Percentiles rank a stretch among this genome's conserved stretches.
Evolutionary conservation across 2,888 invertebrate species (phyloP).

Genomic region (Rhorus exstirpatorius): DNA sequence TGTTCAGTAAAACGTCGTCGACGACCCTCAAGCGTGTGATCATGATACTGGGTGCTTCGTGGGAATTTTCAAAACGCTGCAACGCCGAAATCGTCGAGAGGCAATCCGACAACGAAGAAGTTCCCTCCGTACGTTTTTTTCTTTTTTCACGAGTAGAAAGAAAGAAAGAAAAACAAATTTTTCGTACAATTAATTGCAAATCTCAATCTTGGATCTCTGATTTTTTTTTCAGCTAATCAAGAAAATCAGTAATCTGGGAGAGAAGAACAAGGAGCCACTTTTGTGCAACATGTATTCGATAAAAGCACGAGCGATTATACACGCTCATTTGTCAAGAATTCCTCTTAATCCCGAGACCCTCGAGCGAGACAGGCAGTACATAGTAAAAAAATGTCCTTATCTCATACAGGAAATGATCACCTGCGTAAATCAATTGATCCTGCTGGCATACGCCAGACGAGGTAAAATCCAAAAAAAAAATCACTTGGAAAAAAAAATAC

Average conservation of each 20-base stretch:
- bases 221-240: constrained; percentile 91
- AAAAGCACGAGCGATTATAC: constrained; percentile 96
- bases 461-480: constrained; percentile 86
- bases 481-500: neutral
- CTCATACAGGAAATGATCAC: constrained; percentile 99
- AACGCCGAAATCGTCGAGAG: constrained; percentile 98
- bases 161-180: neutral
- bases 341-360: constrained; percentile 92
- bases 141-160: too few species aligned
- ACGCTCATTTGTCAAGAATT: constrained; percentile 97
- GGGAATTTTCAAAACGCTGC: constrained; percentile 97
- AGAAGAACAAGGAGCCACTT: constrained; percentile 98
- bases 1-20: constrained; percentile 97
- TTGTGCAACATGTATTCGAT: constrained; percentile 97
- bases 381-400: constrained; percentile 96
- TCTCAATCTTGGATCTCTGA: constrained; percentile 34
- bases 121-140: constrained; percentile 90
- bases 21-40: constrained; percentile 98
- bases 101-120: constrained; percentile 97
- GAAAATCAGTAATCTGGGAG: constrained; percentile 95
- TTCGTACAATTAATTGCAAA: constrained; percentile 16
- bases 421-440: constrained; percentile 96
- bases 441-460: constrained; percentile 95
- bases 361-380: constrained; percentile 94
- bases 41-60: constrained; percentile 98